Percentiles rank a stretch among this genome's conserved stretches.
Evolutionary conservation across 2,888 invertebrate genomes (phyloP).

Genomic region (Philhelius pedissequus): DNA sequence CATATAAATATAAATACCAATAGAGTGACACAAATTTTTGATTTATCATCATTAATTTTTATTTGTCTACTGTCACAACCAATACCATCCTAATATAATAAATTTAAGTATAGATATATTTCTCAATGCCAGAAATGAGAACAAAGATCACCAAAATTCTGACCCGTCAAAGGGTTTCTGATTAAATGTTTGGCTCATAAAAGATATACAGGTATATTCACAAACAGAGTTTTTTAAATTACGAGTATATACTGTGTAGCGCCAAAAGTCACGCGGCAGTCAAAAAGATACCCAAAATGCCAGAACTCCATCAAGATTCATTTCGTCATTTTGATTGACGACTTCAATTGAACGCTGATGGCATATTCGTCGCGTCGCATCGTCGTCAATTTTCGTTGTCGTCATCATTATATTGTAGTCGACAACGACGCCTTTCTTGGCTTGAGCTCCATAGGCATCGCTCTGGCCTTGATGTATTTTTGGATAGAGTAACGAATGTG

Average conservation of each 20-base stretch:
- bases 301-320: slow-evolving; percentile 67
- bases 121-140: slow-evolving; percentile 49
- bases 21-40: slow-evolving; percentile 54
- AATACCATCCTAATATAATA: background rate
- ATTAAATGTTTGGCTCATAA: slow-evolving; percentile 6
- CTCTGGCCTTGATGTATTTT: slow-evolving; percentile 26
- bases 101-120: background rate
- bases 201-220: background rate
- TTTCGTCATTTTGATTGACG: slow-evolving; percentile 69
- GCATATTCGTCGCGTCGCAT: slow-evolving; percentile 40
- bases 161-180: slow-evolving; percentile 60
- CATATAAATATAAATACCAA: background rate
- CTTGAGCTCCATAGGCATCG: background rate
- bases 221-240: slow-evolving; percentile 35
- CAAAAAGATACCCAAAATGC: slow-evolving; percentile 63
- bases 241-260: slow-evolving; percentile 22
- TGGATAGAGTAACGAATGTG: slow-evolving; percentile 10
- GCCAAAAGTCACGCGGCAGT: slow-evolving; percentile 68
- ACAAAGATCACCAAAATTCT: slow-evolving; percentile 60
- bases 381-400: background rate
- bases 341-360: slow-evolving; percentile 60
- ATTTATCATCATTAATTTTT: slow-evolving; percentile 52
- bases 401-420: too few relatives aligned
- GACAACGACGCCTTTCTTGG: background rate
- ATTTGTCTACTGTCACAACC: background rate